These are phyloP conservation scores for Thelaira solivaga DNA, from an alignment of 2,888 invertebrate genomes.

Conservation along the genomic window DNA sequence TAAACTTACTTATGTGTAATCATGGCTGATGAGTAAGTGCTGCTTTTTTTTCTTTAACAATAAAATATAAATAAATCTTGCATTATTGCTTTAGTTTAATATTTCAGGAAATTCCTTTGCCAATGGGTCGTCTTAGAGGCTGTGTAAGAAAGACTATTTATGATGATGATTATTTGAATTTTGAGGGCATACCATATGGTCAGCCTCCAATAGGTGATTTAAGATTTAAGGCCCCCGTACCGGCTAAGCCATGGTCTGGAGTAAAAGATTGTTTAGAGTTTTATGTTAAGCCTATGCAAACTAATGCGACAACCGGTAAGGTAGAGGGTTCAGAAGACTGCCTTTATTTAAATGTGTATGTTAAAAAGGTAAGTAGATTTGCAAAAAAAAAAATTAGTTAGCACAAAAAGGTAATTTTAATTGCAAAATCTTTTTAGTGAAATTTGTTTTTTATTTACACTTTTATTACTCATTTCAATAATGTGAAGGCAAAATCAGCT, in stretches of 20 bases:
- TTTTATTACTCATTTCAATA: no score
- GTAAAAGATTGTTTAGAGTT: conserved; percentile 75
- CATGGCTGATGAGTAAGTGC: no score
- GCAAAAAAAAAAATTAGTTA: no score
- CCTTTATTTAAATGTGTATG: conserved; percentile 78
- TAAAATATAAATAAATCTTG: no score
- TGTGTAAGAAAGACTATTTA: conserved; percentile 51
- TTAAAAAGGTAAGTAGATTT: conserved; percentile 66
- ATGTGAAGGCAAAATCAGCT: no score
- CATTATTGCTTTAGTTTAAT: no score
- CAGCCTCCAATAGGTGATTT: conserved; percentile 72
- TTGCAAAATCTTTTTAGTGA: no score
- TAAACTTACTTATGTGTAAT: no score
- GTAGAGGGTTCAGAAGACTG: conserved; percentile 78
- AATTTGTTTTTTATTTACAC: no score
- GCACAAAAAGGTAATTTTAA: no score
- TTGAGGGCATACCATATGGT: conserved; percentile 74
- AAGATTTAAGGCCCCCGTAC: conserved; percentile 76
- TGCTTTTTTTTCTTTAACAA: no score
- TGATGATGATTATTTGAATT: conserved; percentile 70
- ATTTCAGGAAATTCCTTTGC: no score
- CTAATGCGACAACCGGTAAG: conserved; percentile 69
- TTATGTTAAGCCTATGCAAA: conserved; percentile 71
- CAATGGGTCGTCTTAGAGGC: conserved; percentile 34
- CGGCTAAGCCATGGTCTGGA: conserved; percentile 75